A percentile compares a stretch with the other conserved stretches of the same genome.
Evolutionary conservation across 2,888 invertebrate genomes (phyloP).

Genomic region (Eristalis tenax): DNA sequence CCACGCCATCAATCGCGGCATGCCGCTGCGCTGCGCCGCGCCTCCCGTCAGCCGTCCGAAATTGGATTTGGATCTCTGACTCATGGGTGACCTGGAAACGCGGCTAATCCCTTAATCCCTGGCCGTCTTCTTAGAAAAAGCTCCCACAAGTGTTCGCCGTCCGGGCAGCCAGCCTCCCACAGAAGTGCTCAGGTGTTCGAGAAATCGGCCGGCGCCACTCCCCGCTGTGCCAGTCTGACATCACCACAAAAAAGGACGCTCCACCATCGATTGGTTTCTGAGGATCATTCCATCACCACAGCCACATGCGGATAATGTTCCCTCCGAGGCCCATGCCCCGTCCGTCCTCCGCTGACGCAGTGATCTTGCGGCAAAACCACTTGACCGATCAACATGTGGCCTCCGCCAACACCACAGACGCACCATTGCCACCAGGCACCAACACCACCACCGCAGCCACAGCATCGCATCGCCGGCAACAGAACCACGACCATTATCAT

Average conservation of each 20-base stretch:
- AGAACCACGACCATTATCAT: constrained; percentile 13
- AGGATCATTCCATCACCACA: constrained; percentile 18
- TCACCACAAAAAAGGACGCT: constrained; percentile 33
- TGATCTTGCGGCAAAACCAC: constrained; percentile 18
- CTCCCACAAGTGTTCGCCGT: background rate
- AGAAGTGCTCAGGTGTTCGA: constrained; percentile 60
- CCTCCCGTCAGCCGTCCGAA: constrained; percentile 9
- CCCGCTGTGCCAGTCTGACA: constrained; percentile 62
- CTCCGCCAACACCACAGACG: constrained; percentile 21
- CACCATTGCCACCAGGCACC: background rate
- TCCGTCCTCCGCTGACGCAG: background rate
- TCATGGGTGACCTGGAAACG: constrained; percentile 40
- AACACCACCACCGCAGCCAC: background rate
- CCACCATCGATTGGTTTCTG: constrained; percentile 18
- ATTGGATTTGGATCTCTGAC: constrained; percentile 47
- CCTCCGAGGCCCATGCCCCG: background rate
- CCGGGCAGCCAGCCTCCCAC: constrained; percentile 9
- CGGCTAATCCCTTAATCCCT: background rate
- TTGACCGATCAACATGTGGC: constrained; percentile 54
- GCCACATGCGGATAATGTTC: constrained; percentile 38
- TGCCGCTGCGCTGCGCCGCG: no score
- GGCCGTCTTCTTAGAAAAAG: background rate
- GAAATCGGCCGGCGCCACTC: constrained; percentile 62
- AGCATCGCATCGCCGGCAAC: background rate
- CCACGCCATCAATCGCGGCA: constrained; percentile 48